Base-by-base conservation (phyloP, 2,888 invertebrate genomes). In the Bhutanitis thaidina region DNA sequence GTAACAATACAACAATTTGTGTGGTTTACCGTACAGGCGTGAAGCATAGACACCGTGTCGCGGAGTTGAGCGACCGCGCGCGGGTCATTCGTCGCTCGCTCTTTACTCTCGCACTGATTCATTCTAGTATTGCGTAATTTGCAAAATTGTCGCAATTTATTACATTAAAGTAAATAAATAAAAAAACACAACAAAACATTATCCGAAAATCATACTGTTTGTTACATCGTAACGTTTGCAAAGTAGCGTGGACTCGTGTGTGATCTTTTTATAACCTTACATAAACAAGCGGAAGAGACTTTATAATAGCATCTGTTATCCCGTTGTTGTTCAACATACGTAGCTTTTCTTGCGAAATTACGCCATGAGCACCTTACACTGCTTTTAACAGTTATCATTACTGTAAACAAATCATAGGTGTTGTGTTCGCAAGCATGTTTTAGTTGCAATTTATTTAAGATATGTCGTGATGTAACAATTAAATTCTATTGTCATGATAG, bases 301-400 rank as follows among this genome's bases (percentile, higher is more conserved):
- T 32, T 46, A 56, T 55, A 51, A 53, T 52, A 45, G 55, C 45
- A 52, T 35, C 27, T 36, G 32, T 16, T 43, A 4, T 12, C 29
- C n/a, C 50, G 51, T 55, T 56, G 43, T 52, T 49, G 45, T 49
- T 46, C 43, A 45, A 38, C 29, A 20, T 44, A 49, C 40, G 51
- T 55, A 47, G 41, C 49, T 43, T 43, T 34, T 15, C 10, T 34
- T 32, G 43, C 36, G 35, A 35, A 29, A 37, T 7, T 35, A 12
- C n/a, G 51, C 58, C 52, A 52, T 43, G 49, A 39, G 64, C 69
- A 77, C 77, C 72, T 61, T 50, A 55, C 34, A 53, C 75, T 55
- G 74, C 79, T 78, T 71, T 74, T 47, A 10, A 32, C 55, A 30
- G 57, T 59, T 61, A 62, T 62, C 71, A 67, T 47, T 57, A 59